Conservation (phyloP, 2,113 vertebrate species). For the Heterocephalus glaber region DNA sequence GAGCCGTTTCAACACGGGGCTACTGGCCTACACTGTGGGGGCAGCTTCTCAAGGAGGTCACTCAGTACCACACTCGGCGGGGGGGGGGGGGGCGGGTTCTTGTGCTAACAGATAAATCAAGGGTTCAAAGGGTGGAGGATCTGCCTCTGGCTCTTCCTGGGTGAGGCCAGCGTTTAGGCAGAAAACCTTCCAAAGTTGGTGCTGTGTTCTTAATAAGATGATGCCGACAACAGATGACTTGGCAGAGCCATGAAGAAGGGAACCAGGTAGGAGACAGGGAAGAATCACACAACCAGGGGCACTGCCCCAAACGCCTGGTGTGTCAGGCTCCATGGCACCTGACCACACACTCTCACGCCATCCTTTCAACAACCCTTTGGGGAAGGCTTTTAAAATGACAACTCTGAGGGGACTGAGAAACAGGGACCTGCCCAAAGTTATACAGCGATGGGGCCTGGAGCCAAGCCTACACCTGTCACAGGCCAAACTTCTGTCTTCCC, state of each 20-base stretch:
- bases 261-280: neutral
- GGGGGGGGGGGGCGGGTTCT: neutral
- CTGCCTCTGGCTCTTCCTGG: neutral
- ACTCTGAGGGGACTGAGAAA: too few species aligned
- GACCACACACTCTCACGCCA: neutral
- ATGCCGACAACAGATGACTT: neutral
- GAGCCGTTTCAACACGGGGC: neutral
- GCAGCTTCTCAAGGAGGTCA: neutral
- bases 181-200: neutral
- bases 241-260: neutral
- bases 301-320: neutral
- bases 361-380: neutral
- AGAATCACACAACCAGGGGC: neutral
- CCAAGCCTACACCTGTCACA: fast-evolving
- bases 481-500: neutral
- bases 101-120: neutral
- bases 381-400: neutral
- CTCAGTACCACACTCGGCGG: neutral
- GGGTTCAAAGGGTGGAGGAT: neutral
- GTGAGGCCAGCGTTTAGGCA: neutral
- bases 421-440: neutral
- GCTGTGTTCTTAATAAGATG: neutral
- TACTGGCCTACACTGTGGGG: neutral
- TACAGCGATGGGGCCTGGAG: neutral
- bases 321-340: neutral